Evolutionary conservation across 1,140 invertebrate genomes (phyloP).

Genomic region (Neuroterus valhalla): DNA sequence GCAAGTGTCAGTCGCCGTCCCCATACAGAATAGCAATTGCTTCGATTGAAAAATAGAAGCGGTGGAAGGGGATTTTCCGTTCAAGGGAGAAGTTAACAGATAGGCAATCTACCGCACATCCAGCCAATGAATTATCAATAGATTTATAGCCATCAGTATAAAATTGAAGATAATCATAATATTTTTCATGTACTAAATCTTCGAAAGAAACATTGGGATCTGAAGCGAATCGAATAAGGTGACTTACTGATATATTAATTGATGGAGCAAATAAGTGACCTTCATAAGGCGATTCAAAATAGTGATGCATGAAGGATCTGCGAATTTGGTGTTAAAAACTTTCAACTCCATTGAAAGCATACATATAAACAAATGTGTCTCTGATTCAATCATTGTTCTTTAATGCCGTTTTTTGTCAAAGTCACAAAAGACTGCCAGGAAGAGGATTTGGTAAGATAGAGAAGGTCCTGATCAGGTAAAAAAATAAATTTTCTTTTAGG

Average conservation of each 20-base stretch:
- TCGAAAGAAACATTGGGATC: neutral
- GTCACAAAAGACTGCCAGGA: neutral
- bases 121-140: too few relatives aligned
- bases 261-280: neutral
- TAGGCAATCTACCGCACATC: too few relatives aligned
- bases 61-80: neutral
- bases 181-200: too few relatives aligned
- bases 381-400: neutral
- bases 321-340: neutral
- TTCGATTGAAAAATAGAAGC: neutral
- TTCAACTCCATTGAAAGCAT: neutral
- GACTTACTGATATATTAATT: too few relatives aligned
- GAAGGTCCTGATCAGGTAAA: neutral
- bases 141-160: too few relatives aligned
- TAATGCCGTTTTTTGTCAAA: neutral
- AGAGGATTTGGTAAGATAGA: neutral
- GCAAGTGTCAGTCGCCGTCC: too few relatives aligned
- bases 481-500: neutral
- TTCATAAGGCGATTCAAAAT: slow-evolving; percentile 1
- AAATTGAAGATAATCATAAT: too few relatives aligned
- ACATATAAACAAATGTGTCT: neutral
- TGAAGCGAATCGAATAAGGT: neutral
- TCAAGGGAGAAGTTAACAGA: neutral
- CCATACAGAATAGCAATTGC: neutral
- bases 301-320: neutral